Evolutionary conservation across 2,888 invertebrate species (phyloP), one percentile per base, ranked within the genome.

Genomic region (Caenorhabditis auriculariae): DNA sequence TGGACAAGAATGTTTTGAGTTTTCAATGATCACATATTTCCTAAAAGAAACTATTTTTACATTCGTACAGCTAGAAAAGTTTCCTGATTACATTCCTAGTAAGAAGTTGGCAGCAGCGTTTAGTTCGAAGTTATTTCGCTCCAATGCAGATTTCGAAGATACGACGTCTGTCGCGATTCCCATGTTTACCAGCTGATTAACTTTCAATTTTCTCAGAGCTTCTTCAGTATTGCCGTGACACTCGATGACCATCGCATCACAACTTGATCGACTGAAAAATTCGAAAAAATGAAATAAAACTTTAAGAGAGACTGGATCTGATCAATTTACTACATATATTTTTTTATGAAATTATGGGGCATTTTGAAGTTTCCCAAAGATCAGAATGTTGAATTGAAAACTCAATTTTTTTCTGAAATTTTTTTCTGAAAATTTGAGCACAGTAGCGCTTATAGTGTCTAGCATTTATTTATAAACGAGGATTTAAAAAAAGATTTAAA

Each of bases 201-300:
- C 53, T 47, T 73, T 73, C 42, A 73, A 51, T 27, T 62, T 44
- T 39, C 65, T 69, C 42, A 73, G 44, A 0, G 73, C 73, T 27
- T 51, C 17, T 23, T 63, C 69, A 4, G 60, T 60, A 47, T 71
- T 48, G 37, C 73, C 73, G 4, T 55, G 46, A 37, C 66, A 66
- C 3, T 50, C 27, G 2, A 24, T 47, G 23, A 73, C 70, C 70
- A 69, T 71, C 9, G 54, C 48, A 47, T 73, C 73, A 44, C 70
- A 71, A 27, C 64, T 60, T 23, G 59, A 56, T n/a, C 48, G 51
- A 2, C 69, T 69, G 53, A 48, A 69, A 58, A 41, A n/a, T n/a
- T n/a, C n/a, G n/a, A n/a, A n/a, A n/a, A n/a, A n/a, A n/a, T n/a
- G n/a, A n/a, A n/a, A n/a, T n/a, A n/a, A n/a, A n/a, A n/a, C n/a